Evolutionary conservation across 2,888 invertebrate species (phyloP), one percentile per base, ranked within the genome.

Genomic region (Oscheius sp.): DNA sequence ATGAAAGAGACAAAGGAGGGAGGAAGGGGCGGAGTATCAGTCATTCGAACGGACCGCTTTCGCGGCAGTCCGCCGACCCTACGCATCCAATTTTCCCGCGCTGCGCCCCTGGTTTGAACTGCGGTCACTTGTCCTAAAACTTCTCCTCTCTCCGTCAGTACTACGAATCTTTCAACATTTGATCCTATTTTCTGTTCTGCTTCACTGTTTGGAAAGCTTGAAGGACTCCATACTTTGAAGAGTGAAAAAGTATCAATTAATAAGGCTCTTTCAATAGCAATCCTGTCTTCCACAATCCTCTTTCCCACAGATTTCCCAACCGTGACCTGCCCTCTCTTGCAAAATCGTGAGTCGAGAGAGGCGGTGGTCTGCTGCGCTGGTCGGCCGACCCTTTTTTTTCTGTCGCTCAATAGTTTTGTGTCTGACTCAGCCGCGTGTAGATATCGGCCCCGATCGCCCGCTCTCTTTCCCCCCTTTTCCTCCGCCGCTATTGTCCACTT

Each of bases 361-460:
- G 53, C 53, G 29, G 53, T 29, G 33, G 21, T 58, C 42, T 42
- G 42, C 42, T 53, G 66, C 29, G 53, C 66, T 37, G 62, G 21
- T 21, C 53, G 53, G 66, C 51, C 48, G 35, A 50, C 53, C 33
- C n/a, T 35, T 68, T 53, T 53, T 66, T 68, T 33, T 55, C 53
- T 32, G 55, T 37, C 68, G 68, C 68, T 68, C 68, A 57, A 68
- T 68, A 68, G 68, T 68, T 65, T 29, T 32, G 11, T 68, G 53
- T 3, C 4, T 55, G 68, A 55, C 32, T 55, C 55, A 60, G 63
- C 48, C 47, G 50, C 59, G 50, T 37, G 50, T 9, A 37, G 63
- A 63, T 63, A 63, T 63, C 48, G 63, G 35, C 63, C 29, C 32
- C 59, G 59, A 13, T 37, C 42, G 63, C 29, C 63, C 63, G n/a